These are phyloP conservation scores for Phanerotoma sp. DNA, from an alignment of 2,888 invertebrate genomes.

Conservation along the genomic window DNA sequence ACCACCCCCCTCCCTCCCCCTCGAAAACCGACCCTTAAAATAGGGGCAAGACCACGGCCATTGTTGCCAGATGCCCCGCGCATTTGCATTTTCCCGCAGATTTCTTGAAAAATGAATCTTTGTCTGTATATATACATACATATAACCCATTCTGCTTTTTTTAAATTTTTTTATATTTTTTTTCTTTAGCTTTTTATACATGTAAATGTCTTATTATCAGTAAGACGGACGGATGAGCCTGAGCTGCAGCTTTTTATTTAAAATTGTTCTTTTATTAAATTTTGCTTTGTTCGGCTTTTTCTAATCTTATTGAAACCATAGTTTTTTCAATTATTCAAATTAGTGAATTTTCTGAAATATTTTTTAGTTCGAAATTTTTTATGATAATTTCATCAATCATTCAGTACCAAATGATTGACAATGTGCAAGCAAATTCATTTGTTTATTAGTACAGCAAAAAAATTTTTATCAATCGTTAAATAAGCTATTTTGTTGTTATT, in stretches of 20 bases:
- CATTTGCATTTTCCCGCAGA: slow-evolving; percentile 56
- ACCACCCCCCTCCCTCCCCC: slow-evolving; percentile 42
- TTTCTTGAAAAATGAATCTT: slow-evolving; percentile 56
- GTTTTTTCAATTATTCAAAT: not conserved
- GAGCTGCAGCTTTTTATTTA: not conserved
- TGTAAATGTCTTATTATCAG: no score
- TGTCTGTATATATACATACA: no score
- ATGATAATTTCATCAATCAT: not conserved
- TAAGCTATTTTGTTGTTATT: no score
- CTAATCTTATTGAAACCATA: no score
- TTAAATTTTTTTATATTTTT: not conserved
- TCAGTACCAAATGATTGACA: no score
- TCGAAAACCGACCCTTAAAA: slow-evolving; percentile 57
- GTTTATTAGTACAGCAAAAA: no score
- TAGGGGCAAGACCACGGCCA: slow-evolving; percentile 54
- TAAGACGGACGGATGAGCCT: no score
- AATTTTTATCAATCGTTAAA: no score
- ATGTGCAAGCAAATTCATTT: no score
- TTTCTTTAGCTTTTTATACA: not conserved
- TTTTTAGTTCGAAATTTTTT: not conserved
- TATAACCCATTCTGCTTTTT: slow-evolving; percentile 6
- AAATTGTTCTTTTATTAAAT: not conserved
- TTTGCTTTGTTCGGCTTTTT: no score
- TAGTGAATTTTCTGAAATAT: not conserved
- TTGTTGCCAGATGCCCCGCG: slow-evolving; percentile 58